These are phyloP conservation scores for Henricia sp. DNA, from an alignment of 53 echinoderm and acorn worm species.

Conservation along the genomic window DNA sequence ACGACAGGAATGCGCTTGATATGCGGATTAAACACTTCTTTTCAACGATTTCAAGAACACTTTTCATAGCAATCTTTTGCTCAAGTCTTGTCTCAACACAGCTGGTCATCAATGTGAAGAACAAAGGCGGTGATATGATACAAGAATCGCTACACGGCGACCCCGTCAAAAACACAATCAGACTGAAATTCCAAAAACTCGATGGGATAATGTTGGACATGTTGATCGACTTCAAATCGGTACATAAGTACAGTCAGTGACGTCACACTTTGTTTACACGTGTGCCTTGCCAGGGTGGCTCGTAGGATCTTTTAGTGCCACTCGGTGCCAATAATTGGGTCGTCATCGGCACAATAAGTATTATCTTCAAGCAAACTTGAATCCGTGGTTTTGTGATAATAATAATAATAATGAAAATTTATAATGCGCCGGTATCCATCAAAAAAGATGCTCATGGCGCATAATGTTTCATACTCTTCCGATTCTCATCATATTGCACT, in stretches of 20 bases:
- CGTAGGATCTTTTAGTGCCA: neutral
- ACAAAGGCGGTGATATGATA: conserved; percentile 96
- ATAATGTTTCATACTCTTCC: neutral
- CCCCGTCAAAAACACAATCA: conserved; percentile 75
- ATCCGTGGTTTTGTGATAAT: no score
- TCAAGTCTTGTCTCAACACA: conserved; percentile 61
- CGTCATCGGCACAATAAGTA: no score
- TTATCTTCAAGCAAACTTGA: no score
- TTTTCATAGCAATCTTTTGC: neutral
- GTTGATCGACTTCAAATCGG: conserved; percentile 92
- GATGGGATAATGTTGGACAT: conserved; percentile 94
- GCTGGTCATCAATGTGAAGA: conserved; percentile 97
- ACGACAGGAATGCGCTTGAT: neutral
- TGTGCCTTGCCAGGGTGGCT: no score
- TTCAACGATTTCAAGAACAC: no score
- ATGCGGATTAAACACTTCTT: no score
- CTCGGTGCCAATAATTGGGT: no score
- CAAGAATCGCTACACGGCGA: conserved; percentile 86
- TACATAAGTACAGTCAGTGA: no score
- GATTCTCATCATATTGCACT: neutral
- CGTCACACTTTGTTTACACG: no score
- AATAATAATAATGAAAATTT: no score
- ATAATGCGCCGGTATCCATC: no score
- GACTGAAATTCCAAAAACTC: conserved; percentile 87
- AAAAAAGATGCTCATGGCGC: no score